These are phyloP conservation scores for Lithosia quadra DNA, from an alignment of 2,888 invertebrate genomes.

Conservation along the genomic window DNA sequence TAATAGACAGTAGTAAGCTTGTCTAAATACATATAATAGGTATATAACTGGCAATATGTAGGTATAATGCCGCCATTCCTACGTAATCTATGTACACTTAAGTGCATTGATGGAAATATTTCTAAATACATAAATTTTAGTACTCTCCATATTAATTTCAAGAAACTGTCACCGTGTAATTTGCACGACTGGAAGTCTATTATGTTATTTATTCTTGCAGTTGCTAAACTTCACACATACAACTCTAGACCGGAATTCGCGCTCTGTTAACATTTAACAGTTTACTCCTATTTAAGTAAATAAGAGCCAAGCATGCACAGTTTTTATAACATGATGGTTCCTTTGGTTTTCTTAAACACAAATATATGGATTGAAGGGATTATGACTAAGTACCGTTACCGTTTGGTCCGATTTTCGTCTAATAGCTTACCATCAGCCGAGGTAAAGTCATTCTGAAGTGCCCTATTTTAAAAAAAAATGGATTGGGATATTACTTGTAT, in stretches of 20 bases:
- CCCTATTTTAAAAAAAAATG: too few species aligned
- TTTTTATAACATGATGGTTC: constrained; percentile 31
- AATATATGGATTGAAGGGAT: too few species aligned
- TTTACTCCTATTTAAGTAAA: constrained; percentile 41
- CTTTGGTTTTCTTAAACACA: not conserved
- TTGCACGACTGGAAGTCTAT: not conserved
- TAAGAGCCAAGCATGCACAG: constrained; percentile 16
- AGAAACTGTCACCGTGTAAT: not conserved
- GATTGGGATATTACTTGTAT: too few species aligned
- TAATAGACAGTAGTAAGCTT: not conserved
- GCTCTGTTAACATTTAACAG: constrained; percentile 58
- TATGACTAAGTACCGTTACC: not conserved
- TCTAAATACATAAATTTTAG: not conserved
- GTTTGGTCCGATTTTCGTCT: too few species aligned
- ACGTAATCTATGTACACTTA: not conserved
- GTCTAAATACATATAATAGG: not conserved
- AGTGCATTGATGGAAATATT: not conserved
- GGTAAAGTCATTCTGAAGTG: too few species aligned
- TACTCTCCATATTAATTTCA: not conserved
- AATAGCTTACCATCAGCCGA: too few species aligned
- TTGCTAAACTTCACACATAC: constrained; percentile 36
- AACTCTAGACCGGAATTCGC: constrained; percentile 59
- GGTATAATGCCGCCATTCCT: too few species aligned
- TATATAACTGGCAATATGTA: too few species aligned
- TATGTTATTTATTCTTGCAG: constrained; percentile 18